Evolutionary conservation across 30 jellyfish, hydroid and myxozoan genomes (phyloP).

Genomic region (Aurelia sp.): DNA sequence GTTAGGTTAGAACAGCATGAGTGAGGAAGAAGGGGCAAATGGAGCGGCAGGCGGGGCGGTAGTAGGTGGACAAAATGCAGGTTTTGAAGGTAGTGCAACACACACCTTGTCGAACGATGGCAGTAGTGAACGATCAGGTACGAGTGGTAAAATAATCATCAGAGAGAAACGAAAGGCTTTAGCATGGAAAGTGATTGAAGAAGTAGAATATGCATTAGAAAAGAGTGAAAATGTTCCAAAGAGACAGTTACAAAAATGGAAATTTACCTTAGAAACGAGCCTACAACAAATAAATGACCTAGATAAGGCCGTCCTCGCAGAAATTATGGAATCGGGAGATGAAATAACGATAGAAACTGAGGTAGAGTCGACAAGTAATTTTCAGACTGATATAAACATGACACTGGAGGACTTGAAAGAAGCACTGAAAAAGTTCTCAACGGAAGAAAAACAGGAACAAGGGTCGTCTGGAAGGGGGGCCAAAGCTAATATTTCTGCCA

Average conservation of each 20-base stretch:
- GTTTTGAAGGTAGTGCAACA: slow-evolving; percentile 3
- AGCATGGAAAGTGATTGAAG: slow-evolving; percentile 3
- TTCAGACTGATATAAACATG: neutral
- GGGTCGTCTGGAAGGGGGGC: neutral
- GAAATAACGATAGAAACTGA: slow-evolving; percentile 3
- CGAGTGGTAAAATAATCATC: slow-evolving; percentile 9
- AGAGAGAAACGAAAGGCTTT: slow-evolving; percentile 12
- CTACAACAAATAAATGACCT: slow-evolving; percentile 2
- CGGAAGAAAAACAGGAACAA: no score
- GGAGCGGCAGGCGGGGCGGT: slow-evolving; percentile 3
- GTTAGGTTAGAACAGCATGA: slow-evolving; percentile 9
- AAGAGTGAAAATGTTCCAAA: neutral
- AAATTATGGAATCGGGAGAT: slow-evolving; percentile 6
- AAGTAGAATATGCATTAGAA: neutral
- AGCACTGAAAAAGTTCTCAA: no score
- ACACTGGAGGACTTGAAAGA: neutral
- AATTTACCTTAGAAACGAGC: slow-evolving; percentile 5
- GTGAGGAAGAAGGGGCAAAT: slow-evolving; percentile 10
- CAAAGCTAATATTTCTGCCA: neutral
- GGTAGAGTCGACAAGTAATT: neutral
- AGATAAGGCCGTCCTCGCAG: slow-evolving; percentile 2
- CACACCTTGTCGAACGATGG: slow-evolving; percentile 13
- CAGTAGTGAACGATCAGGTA: slow-evolving; percentile 4
- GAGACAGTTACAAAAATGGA: slow-evolving; percentile 4
- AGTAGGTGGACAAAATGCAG: slow-evolving; percentile 8